Conservation (phyloP, 2,797 vertebrate genomes). For the Pseudochirops cupreus region DNA sequence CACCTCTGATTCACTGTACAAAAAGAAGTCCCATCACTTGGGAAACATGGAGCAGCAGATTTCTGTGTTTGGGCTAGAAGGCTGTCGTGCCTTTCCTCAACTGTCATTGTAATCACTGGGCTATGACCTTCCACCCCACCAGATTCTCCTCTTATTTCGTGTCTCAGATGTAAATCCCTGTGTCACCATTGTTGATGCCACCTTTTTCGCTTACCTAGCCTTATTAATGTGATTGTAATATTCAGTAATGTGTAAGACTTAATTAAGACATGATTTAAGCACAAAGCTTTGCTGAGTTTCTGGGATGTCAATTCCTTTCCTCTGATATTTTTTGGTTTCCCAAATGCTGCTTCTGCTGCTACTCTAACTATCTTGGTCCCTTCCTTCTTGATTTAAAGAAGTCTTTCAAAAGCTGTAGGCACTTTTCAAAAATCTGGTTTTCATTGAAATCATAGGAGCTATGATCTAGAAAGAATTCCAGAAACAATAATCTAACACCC, state of each 20-base stretch:
- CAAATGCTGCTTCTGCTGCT: not conserved
- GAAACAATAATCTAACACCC: not conserved
- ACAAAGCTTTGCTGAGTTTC: slow-evolving; percentile 66
- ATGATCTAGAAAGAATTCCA: not conserved
- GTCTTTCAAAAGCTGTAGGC: not conserved
- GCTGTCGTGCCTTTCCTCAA: slow-evolving; percentile 40
- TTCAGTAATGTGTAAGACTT: slow-evolving; percentile 73
- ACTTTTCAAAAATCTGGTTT: not conserved
- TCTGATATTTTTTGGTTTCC: slow-evolving; percentile 55
- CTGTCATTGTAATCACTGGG: slow-evolving; percentile 41
- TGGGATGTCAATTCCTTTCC: slow-evolving; percentile 45
- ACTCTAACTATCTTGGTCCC: slow-evolving; percentile 29
- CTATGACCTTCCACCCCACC: slow-evolving; percentile 32
- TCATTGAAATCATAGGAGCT: not conserved
- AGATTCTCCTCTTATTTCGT: slow-evolving; percentile 51
- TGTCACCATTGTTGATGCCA: slow-evolving; percentile 73
- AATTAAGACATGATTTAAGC: slow-evolving; percentile 59
- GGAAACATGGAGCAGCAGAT: not conserved
- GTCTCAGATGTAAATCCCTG: slow-evolving; percentile 64
- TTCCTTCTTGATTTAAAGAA: slow-evolving; percentile 22
- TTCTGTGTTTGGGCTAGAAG: slow-evolving; percentile 33
- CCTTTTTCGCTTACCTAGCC: slow-evolving; percentile 76
- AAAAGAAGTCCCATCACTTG: not conserved
- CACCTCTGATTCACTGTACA: not conserved
- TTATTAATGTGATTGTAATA: slow-evolving; percentile 73